Percentiles rank a stretch among this genome's conserved stretches.
phyloP scores from a whole-genome alignment of 1,140 invertebrate species.

The Leptonema lineaticorne region DNA sequence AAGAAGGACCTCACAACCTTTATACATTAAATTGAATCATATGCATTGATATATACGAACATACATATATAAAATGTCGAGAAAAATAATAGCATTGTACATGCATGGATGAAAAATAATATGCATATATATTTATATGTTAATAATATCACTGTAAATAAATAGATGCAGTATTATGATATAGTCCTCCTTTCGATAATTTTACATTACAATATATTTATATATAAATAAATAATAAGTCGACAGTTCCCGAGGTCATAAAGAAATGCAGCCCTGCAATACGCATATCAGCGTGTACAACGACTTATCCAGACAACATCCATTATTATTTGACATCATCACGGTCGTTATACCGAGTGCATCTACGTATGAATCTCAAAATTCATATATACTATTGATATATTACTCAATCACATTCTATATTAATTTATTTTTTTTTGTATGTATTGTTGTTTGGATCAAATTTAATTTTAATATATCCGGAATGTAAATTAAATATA shows the following conservation, averaged over 20 bases:
- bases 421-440: too few relatives aligned
- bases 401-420: too few relatives aligned
- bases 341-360: background rate
- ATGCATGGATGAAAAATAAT: background rate
- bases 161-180: background rate
- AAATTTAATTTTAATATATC: too few relatives aligned
- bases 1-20: constrained; percentile 57
- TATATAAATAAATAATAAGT: constrained; percentile 23
- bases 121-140: background rate
- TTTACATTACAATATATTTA: constrained; percentile 14
- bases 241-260: constrained; percentile 33
- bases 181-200: constrained; percentile 35
- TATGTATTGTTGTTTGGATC: too few relatives aligned
- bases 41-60: background rate
- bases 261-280: constrained; percentile 29
- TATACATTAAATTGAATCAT: too few relatives aligned
- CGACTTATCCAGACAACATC: background rate
- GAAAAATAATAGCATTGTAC: too few relatives aligned
- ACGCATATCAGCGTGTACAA: too few relatives aligned
- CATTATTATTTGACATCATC: background rate
- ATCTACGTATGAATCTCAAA: too few relatives aligned
- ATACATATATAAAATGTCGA: background rate
- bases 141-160: too few relatives aligned
- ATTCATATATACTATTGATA: too few relatives aligned
- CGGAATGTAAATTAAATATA: too few relatives aligned